phyloP scores from a whole-genome alignment of 1,140 invertebrate species.

The Musca domestica region DNA sequence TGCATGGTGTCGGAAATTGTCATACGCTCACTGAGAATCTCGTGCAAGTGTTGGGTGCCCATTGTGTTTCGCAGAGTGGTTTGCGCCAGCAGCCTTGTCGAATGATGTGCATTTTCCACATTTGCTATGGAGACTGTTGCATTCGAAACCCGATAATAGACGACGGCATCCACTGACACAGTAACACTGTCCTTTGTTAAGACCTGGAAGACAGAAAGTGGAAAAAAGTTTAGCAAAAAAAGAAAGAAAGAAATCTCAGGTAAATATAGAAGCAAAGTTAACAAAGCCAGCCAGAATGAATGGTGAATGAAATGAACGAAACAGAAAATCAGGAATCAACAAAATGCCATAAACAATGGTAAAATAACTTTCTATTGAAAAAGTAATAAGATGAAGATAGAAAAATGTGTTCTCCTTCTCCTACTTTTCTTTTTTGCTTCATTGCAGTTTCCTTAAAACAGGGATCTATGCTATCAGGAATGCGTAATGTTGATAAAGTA shows the following conservation, averaged over 20 bases:
- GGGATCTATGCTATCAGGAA: too few relatives aligned
- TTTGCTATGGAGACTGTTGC: slow-evolving; percentile 95
- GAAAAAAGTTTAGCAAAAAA: not conserved
- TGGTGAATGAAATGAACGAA: too few relatives aligned
- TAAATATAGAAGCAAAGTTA: too few relatives aligned
- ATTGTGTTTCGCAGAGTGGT: slow-evolving; percentile 91
- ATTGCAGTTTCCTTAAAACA: too few relatives aligned
- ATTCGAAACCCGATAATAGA: slow-evolving; percentile 92
- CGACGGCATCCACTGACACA: slow-evolving; percentile 90
- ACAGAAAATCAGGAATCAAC: too few relatives aligned
- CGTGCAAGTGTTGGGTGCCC: slow-evolving; percentile 90
- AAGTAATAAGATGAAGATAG: too few relatives aligned
- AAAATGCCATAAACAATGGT: too few relatives aligned
- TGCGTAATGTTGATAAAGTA: too few relatives aligned
- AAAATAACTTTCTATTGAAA: too few relatives aligned
- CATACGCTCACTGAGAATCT: slow-evolving; percentile 93
- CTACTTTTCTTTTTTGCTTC: too few relatives aligned
- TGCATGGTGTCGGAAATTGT: slow-evolving; percentile 87
- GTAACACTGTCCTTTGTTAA: slow-evolving; percentile 93
- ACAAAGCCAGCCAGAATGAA: too few relatives aligned
- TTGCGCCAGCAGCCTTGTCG: slow-evolving; percentile 82
- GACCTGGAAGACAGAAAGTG: slow-evolving; percentile 61
- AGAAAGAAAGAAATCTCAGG: not conserved
- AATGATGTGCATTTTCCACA: slow-evolving; percentile 94
- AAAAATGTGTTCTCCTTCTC: too few relatives aligned